These are phyloP conservation scores for Agrotis ipsilon DNA, from an alignment of 2,888 invertebrate genomes.

Conservation along the genomic window DNA sequence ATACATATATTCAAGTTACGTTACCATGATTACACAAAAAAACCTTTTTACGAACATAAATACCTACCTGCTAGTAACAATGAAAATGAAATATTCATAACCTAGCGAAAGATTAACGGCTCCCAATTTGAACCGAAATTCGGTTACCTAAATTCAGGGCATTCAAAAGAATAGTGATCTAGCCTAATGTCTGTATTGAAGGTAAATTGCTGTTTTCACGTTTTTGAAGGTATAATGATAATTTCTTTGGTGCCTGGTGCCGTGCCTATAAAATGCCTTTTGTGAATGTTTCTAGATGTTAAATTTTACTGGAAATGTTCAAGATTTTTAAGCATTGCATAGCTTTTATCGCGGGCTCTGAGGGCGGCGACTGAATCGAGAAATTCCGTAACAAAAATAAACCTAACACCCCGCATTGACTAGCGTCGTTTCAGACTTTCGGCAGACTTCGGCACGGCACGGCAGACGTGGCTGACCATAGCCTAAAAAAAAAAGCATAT, in stretches of 20 bases:
- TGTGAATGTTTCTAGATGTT: constrained; percentile 27
- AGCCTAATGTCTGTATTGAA: constrained; percentile 52
- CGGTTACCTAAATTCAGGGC: constrained; percentile 30
- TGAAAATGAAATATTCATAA: constrained; percentile 29
- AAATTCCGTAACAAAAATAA: too few relatives aligned
- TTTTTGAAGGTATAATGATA: constrained; percentile 46
- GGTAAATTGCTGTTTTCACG: constrained; percentile 49
- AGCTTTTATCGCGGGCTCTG: too few relatives aligned
- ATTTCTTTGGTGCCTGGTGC: constrained; percentile 56
- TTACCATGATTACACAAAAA: background rate
- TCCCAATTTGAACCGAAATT: constrained; percentile 33
- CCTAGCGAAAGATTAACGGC: constrained; percentile 28
- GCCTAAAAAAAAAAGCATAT: too few relatives aligned
- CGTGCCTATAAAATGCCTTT: constrained; percentile 51
- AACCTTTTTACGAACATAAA: background rate
- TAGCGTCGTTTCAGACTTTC: too few relatives aligned
- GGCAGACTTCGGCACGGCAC: too few relatives aligned
- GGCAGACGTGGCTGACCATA: too few relatives aligned
- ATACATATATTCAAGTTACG: background rate
- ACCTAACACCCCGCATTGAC: too few relatives aligned
- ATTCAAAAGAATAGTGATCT: constrained; percentile 36
- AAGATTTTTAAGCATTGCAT: too few relatives aligned
- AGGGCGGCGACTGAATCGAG: too few relatives aligned
- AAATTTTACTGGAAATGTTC: constrained; percentile 40
- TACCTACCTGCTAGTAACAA: constrained; percentile 1